These are phyloP conservation scores for Pungitius pungitius DNA, from an alignment of 2,113 vertebrate genomes.

Conservation along the genomic window DNA sequence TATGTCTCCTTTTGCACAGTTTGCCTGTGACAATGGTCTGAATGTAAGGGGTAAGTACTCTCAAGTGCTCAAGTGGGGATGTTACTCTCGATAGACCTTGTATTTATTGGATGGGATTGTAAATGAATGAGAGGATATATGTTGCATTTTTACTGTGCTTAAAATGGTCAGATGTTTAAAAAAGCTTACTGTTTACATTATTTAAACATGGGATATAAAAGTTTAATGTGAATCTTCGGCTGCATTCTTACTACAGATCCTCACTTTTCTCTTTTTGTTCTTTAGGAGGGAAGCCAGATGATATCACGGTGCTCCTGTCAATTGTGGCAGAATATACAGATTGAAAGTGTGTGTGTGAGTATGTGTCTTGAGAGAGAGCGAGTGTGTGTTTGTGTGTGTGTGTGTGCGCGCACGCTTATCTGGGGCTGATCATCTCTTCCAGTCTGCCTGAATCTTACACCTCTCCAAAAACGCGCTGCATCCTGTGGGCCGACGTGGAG, in stretches of 20 bases:
- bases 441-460: conserved; percentile 65
- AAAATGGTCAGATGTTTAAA: background rate
- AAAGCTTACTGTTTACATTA: background rate
- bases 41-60: conserved; percentile 94
- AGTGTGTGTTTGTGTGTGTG: background rate
- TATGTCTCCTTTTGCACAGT: conserved; percentile 99
- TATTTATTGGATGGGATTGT: background rate
- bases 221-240: background rate
- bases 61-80: background rate
- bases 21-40: conserved; percentile 97
- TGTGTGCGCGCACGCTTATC: conserved; percentile 12
- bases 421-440: conserved; percentile 35
- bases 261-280: conserved; percentile 12
- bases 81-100: background rate
- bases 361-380: too few relatives aligned
- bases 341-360: conserved; percentile 68
- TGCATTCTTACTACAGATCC: background rate
- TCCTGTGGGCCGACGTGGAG: conserved; percentile 38
- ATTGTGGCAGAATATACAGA: conserved; percentile 99
- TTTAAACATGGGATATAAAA: background rate
- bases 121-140: background rate
- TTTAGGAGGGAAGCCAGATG: conserved; percentile 96
- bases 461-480: conserved; percentile 56
- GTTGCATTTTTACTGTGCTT: background rate
- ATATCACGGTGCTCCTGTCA: conserved; percentile 98